Conservation (phyloP, 1,140 invertebrate genomes). For the Oreohelix idahoensis region DNA sequence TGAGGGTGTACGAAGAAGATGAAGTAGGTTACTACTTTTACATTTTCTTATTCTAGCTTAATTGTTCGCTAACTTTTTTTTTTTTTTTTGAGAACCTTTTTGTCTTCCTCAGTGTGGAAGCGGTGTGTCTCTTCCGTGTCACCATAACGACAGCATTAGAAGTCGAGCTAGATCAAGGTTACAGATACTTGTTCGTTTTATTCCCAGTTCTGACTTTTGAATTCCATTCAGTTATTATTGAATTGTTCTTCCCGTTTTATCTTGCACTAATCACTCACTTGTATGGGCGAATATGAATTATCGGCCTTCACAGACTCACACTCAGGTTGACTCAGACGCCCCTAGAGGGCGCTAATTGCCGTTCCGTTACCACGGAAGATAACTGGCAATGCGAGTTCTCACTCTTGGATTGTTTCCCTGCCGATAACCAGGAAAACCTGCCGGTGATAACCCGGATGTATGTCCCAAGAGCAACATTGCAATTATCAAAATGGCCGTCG, state of each 20-base stretch:
- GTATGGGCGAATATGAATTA: not conserved
- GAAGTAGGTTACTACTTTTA: no score
- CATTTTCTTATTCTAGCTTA: no score
- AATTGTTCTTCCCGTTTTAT: not conserved
- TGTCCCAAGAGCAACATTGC: conserved; percentile 20
- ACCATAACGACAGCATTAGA: no score
- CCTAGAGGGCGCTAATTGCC: not conserved
- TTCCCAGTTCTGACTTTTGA: not conserved
- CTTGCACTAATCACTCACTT: not conserved
- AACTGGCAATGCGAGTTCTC: not conserved
- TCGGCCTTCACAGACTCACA: conserved; percentile 21
- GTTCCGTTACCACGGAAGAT: conserved; percentile 21
- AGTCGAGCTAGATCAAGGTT: not conserved
- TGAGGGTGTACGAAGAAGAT: no score
- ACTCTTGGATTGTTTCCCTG: conserved; percentile 5
- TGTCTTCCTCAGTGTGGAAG: no score
- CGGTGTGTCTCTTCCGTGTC: no score
- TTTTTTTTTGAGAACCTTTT: no score
- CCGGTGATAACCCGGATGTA: not conserved
- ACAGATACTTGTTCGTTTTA: not conserved
- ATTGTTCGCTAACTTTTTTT: no score
- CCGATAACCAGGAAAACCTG: conserved; percentile 5
- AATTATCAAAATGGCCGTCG: conserved; percentile 20
- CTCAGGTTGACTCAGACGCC: conserved; percentile 24
- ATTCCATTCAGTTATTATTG: not conserved